Evolutionary conservation across 1,140 invertebrate genomes (phyloP).

Genomic region (Hycleus cichorii): DNA sequence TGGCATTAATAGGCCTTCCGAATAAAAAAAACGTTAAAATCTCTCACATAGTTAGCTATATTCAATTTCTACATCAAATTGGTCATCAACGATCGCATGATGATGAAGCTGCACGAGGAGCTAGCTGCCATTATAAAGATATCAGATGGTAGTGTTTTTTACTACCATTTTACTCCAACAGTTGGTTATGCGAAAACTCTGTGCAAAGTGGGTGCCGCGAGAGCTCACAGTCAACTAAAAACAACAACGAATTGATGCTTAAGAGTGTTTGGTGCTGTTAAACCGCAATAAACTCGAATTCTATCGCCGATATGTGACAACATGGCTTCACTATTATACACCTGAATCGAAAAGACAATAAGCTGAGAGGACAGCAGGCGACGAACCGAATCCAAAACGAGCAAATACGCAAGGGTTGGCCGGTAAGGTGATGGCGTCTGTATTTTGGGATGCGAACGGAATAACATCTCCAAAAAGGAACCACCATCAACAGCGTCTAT

Average conservation of each 20-base stretch:
- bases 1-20: conserved; percentile 24
- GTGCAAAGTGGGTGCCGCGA: too few species aligned
- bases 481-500: conserved; percentile 23
- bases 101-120: too few species aligned
- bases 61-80: too few species aligned
- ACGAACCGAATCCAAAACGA: conserved; percentile 30
- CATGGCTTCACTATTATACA: conserved; percentile 12
- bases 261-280: background rate
- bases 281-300: background rate
- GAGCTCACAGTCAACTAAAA: background rate
- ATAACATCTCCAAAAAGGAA: conserved; percentile 36
- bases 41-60: too few species aligned
- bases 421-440: conserved; percentile 33
- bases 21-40: background rate
- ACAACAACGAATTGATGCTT: background rate
- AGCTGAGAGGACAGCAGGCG: conserved; percentile 30
- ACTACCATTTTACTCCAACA: too few species aligned
- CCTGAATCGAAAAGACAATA: conserved; percentile 38
- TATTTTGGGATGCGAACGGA: conserved; percentile 24
- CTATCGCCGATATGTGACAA: background rate
- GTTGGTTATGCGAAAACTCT: too few species aligned
- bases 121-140: too few species aligned
- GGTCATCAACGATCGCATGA: too few species aligned
- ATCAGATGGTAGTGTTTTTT: too few species aligned
- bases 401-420: conserved; percentile 17